A percentile compares a stretch with the other conserved stretches of the same genome.
Evolutionary conservation across 1,140 invertebrate species (phyloP).

Genomic region (Carposina sasakii): DNA sequence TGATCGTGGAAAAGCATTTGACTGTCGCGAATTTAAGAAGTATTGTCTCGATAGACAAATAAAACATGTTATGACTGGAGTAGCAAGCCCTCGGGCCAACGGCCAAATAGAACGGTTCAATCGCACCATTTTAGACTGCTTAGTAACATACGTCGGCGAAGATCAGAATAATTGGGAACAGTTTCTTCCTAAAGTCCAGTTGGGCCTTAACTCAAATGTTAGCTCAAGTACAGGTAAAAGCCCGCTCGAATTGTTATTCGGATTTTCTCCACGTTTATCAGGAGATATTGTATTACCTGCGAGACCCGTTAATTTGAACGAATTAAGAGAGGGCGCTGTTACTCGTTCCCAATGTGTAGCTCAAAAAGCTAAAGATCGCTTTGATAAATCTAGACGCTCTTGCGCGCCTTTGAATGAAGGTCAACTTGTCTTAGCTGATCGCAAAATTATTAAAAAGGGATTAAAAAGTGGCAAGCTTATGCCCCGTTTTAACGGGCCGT

Average conservation of each 20-base stretch:
- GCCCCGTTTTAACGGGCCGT: conserved; percentile 25
- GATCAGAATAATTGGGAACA: conserved; percentile 9
- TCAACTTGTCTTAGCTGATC: conserved; percentile 2
- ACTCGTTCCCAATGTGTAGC: background rate
- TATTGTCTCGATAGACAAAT: background rate
- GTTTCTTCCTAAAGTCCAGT: conserved; percentile 7
- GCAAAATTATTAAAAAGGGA: conserved; percentile 5
- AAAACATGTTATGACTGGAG: background rate
- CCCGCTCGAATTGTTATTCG: conserved; percentile 5
- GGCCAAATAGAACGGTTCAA: background rate
- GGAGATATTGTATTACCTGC: background rate
- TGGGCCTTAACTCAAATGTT: conserved; percentile 11
- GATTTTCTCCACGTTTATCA: background rate
- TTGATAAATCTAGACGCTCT: background rate
- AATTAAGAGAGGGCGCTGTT: background rate
- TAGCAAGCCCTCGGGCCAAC: background rate
- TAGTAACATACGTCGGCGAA: conserved; percentile 14
- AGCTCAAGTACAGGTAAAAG: conserved; percentile 9
- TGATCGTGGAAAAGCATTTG: background rate
- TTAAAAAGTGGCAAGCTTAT: conserved; percentile 22
- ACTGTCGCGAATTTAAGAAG: background rate
- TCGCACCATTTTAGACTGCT: background rate
- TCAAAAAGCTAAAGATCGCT: background rate
- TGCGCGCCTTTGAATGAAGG: conserved; percentile 1
- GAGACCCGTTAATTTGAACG: background rate